Evolutionary conservation across 2,888 invertebrate species (phyloP).

Genomic region (Eupithecia tripunctaria): DNA sequence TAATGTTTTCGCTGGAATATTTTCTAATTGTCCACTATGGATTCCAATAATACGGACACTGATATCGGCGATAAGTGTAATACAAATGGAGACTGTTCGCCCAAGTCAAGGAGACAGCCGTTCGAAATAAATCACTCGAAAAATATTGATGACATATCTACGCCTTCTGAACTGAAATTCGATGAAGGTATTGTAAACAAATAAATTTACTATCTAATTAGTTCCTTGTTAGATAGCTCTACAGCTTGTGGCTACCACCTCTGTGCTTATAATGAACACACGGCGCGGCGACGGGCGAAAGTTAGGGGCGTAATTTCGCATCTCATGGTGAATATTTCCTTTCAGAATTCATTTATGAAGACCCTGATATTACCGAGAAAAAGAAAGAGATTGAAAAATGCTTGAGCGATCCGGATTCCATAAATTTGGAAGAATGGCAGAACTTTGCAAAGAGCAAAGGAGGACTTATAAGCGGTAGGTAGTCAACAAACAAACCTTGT

Average conservation of each 20-base stretch:
- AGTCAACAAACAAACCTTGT: background rate
- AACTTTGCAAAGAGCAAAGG: constrained; percentile 86
- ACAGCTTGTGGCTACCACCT: constrained; percentile 23
- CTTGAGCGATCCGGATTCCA: constrained; percentile 73
- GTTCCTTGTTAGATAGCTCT: constrained; percentile 45
- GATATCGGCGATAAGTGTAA: constrained; percentile 66
- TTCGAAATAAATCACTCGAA: constrained; percentile 70
- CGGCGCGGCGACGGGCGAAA: constrained; percentile 49
- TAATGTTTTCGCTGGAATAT: constrained; percentile 75
- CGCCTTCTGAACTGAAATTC: constrained; percentile 87
- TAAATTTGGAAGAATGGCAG: constrained; percentile 83
- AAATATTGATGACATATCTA: constrained; percentile 84
- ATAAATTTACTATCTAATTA: constrained; percentile 50
- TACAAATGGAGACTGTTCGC: constrained; percentile 70
- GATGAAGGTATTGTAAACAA: constrained; percentile 86
- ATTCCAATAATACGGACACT: constrained; percentile 66
- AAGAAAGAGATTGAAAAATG: constrained; percentile 85
- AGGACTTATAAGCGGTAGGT: constrained; percentile 87
- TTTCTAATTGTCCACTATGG: constrained; percentile 70
- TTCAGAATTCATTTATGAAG: constrained; percentile 85
- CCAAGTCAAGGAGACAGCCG: constrained; percentile 56
- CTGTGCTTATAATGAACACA: constrained; percentile 10
- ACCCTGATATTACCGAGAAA: constrained; percentile 86
- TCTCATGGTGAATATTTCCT: constrained; percentile 36
- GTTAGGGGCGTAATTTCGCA: constrained; percentile 44